Conservation (phyloP, 2,113 vertebrate species). For the Phocoena sinus region DNA sequence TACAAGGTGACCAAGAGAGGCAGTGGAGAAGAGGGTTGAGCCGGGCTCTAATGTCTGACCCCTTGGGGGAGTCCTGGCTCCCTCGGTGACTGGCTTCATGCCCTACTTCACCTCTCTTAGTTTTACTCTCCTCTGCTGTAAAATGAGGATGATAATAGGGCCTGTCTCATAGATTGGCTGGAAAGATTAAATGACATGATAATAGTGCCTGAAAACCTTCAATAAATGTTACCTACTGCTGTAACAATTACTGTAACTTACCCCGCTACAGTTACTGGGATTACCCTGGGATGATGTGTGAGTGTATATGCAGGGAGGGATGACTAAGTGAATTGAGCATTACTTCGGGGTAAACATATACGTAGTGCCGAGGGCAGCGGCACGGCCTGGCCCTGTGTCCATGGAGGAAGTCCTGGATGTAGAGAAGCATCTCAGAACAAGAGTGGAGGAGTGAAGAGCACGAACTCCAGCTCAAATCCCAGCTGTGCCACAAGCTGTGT, state of each 20-base stretch:
- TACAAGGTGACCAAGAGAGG: not conserved
- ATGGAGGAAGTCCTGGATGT: not conserved
- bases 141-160: not conserved
- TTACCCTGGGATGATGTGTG: fast-evolving
- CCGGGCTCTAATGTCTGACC: not conserved
- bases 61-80: not conserved
- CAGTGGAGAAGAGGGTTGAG: not conserved
- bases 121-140: not conserved
- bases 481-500: not conserved
- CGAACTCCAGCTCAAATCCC: not conserved
- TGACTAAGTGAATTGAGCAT: not conserved
- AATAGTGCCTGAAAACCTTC: not conserved
- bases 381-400: not conserved
- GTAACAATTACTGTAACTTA: not conserved
- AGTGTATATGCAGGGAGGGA: not conserved
- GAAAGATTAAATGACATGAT: not conserved
- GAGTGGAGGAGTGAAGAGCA: not conserved
- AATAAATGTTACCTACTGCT: not conserved
- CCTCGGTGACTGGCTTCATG: fast-evolving
- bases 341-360: too few species aligned
- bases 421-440: not conserved
- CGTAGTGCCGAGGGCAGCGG: not conserved
- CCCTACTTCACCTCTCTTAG: not conserved
- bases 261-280: not conserved
- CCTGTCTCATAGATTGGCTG: not conserved